A percentile compares a stretch with the other conserved stretches of the same genome.
Evolutionary conservation across 2,113 vertebrate species (phyloP).

Genomic region (Cryptotis parvus): DNA sequence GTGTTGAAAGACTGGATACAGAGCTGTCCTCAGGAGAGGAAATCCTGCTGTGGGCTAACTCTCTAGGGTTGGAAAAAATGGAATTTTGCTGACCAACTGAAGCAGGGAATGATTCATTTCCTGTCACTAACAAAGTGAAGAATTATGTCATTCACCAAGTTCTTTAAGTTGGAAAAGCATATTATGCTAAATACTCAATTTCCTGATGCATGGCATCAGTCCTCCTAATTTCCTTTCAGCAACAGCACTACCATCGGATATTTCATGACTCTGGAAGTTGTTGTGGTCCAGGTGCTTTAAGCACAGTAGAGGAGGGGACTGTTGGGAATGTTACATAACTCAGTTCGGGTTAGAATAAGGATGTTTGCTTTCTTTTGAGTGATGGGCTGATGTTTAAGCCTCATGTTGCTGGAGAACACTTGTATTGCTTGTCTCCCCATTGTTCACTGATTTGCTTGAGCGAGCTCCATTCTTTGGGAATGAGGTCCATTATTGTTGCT

Average conservation of each 20-base stretch:
- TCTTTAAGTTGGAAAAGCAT: constrained; percentile 65
- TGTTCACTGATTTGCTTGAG: no score
- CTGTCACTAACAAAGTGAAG: constrained; percentile 65
- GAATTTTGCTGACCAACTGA: background rate
- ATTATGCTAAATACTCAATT: constrained; percentile 58
- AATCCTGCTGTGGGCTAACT: background rate
- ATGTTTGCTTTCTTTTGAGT: background rate
- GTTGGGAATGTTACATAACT: background rate
- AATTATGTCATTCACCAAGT: constrained; percentile 42
- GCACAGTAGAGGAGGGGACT: no score
- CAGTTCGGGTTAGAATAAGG: background rate
- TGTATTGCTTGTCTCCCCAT: no score
- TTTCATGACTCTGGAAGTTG: constrained; percentile 17
- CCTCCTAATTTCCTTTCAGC: constrained; percentile 47
- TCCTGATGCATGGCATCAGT: constrained; percentile 54
- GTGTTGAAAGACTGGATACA: background rate
- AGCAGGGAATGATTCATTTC: constrained; percentile 71
- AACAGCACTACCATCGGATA: background rate
- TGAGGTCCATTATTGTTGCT: no score
- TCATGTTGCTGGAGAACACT: constrained; percentile 35
- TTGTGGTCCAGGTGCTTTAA: background rate
- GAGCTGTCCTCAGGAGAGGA: background rate
- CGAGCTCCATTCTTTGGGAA: no score
- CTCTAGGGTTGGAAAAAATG: constrained; percentile 10
- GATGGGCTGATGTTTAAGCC: background rate